Percentiles rank a stretch among this genome's conserved stretches.
These are phyloP conservation scores for Prionace glauca DNA, from an alignment of 2,797 vertebrate species.

Conservation along the genomic window DNA sequence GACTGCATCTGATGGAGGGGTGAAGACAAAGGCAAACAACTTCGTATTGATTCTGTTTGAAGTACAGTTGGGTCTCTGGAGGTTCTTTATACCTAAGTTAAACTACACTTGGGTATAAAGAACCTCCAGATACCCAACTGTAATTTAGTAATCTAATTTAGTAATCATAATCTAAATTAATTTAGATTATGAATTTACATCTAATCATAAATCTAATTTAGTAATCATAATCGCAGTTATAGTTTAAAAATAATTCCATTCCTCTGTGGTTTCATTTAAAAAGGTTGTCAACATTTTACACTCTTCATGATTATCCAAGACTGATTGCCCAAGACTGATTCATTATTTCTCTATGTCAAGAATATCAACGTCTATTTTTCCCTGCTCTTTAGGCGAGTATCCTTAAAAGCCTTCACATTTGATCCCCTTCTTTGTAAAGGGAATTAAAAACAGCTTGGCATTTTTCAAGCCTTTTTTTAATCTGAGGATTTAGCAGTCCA, in stretches of 20 bases:
- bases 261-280: background rate
- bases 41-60: background rate
- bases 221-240: background rate
- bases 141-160: background rate
- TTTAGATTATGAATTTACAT: too few relatives aligned
- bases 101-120: background rate
- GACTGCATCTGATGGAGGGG: background rate
- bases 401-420: background rate
- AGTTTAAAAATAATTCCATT: background rate
- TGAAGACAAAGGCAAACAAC: background rate
- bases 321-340: background rate
- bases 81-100: background rate
- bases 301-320: background rate
- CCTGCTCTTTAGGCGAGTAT: background rate
- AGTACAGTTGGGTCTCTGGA: background rate
- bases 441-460: background rate
- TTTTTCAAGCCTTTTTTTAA: background rate
- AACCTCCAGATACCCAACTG: too few relatives aligned
- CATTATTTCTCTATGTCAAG: background rate
- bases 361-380: background rate
- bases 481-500: background rate
- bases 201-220: background rate
- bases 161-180: background rate
- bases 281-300: background rate
- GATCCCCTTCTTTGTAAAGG: background rate